These are phyloP conservation scores for Grammomys surdaster DNA, from an alignment of 2,113 vertebrate species.

Conservation along the genomic window DNA sequence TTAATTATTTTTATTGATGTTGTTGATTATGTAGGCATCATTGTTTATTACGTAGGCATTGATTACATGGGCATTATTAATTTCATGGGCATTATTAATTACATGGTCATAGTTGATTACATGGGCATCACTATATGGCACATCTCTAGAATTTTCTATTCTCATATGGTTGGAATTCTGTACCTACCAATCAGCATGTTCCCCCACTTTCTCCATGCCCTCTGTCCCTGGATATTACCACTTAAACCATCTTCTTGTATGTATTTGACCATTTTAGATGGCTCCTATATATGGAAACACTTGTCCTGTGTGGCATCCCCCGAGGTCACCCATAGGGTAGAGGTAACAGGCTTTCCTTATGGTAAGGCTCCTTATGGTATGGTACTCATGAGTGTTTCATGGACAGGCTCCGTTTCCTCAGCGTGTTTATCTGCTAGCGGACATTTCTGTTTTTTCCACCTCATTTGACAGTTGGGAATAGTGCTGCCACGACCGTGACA, in stretches of 20 bases:
- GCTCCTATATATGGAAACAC: neutral
- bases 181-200: neutral
- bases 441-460: neutral
- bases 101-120: no score
- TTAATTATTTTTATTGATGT: neutral
- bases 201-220: neutral
- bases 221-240: neutral
- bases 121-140: neutral
- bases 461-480: neutral
- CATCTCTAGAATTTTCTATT: neutral
- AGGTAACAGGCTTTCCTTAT: neutral
- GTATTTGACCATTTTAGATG: neutral
- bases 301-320: neutral
- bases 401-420: neutral
- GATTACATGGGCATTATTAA: neutral
- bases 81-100: no score
- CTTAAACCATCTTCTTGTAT: neutral
- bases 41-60: no score
- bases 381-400: neutral
- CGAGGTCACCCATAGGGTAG: neutral
- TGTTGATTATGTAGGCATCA: neutral
- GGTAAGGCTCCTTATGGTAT: neutral
- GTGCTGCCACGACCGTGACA: no score
- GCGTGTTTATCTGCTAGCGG: neutral
- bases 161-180: neutral